phyloP scores from a whole-genome alignment of 2,113 vertebrate species.

The Forbesichthys papilliferus region DNA sequence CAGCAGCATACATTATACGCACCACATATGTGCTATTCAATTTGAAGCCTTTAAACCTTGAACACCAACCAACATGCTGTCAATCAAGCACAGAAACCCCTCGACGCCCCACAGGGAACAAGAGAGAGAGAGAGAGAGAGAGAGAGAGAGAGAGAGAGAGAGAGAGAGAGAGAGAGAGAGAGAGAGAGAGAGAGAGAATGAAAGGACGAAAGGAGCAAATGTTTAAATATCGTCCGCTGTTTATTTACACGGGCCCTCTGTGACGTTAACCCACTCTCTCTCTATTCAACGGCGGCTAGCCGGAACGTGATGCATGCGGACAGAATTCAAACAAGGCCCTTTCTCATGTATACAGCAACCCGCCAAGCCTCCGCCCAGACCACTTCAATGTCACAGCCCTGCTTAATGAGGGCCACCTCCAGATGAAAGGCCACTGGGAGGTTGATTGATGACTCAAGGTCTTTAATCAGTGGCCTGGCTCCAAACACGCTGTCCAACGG shows the following conservation, averaged over 20 bases:
- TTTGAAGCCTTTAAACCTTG: too few relatives aligned
- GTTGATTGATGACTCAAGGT: constrained; percentile 70
- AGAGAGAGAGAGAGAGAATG: constrained; percentile 5
- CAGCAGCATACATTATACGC: too few relatives aligned
- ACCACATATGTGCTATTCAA: too few relatives aligned
- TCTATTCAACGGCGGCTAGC: constrained; percentile 11
- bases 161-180: constrained; percentile 6
- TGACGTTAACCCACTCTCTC: constrained; percentile 31
- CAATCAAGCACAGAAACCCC: too few relatives aligned
- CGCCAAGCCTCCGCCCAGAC: constrained; percentile 46
- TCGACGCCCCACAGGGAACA: background rate
- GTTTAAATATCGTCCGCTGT: background rate
- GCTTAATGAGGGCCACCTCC: constrained; percentile 66
- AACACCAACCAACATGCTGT: too few relatives aligned
- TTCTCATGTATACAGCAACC: constrained; percentile 49
- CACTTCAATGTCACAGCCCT: constrained; percentile 62
- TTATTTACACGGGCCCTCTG: constrained; percentile 30
- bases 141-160: background rate
- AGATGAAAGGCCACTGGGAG: constrained; percentile 68
- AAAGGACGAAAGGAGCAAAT: background rate
- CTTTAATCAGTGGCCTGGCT: constrained; percentile 70
- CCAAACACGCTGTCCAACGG: constrained; percentile 60
- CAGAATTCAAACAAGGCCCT: constrained; percentile 51
- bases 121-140: background rate
- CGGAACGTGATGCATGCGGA: constrained; percentile 56